Evolutionary conservation across 2,888 invertebrate species (phyloP), one percentile per base, ranked within the genome.

Genomic region (Choristoneura rosaceana): DNA sequence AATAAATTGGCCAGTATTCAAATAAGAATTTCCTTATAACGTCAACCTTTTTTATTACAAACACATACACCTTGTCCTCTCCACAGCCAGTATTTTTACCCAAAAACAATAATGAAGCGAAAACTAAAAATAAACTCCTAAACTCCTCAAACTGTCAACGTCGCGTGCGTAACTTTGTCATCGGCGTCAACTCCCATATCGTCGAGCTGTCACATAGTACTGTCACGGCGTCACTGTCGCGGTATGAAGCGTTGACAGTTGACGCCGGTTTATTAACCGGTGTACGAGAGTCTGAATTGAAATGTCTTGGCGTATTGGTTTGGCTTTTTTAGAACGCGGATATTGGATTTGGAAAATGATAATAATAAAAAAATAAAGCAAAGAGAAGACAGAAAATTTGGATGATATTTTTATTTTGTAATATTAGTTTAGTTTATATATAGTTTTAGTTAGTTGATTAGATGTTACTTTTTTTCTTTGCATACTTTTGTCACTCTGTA

Each of bases 221-320:
- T 71, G 71, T 71, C 71, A 71, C 66, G 60, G 52, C 17, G 52
- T 66, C 71, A 67, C 61, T 61, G 66, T 52, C 70, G 50, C 43
- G 65, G 38, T 52, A 61, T 66, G 70, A 66, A 52, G 71, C 61
- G 60, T 10, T 62, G 71, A 71, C 71, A 71, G 71, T 64, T n/a
- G 61, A 61, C 66, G 66, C 50, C 65, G 61, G 52, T 71, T 71
- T 71, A 55, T 71, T 71, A 71, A 71, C 71, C 45, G 55, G 45
- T 25, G 25, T 43, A 67, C 43, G 65, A 65, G 34, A 66, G 60
- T 61, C 59, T 65, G 66, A 66, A 45, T 50, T 66, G 71, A 61
- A 60, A 34, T 9, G 66, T 55, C 9, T 52, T 15, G 3, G 50
- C 50, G 50, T 43, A 43, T 43, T 10, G 43, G 43, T 43, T 43